Conservation (phyloP, 2,797 vertebrate species). For the Distichodus sexfasciatus region DNA sequence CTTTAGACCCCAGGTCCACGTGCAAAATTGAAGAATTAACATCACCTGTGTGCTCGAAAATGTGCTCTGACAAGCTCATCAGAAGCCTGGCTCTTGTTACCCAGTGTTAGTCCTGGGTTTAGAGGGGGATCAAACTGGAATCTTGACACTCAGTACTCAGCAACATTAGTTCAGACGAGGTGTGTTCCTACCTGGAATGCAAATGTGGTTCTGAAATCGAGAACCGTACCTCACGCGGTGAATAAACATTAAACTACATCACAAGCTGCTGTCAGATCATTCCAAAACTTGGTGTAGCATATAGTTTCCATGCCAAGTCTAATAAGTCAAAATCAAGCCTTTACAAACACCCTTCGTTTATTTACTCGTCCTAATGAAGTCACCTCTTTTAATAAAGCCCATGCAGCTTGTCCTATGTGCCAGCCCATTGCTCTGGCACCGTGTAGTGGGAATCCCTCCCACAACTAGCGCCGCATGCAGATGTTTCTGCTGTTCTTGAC, state of each 20-base stretch:
- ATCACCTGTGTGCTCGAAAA: not conserved
- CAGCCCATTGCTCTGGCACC: not conserved
- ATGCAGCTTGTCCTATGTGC: not conserved
- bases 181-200: too few species aligned
- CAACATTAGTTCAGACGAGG: too few species aligned
- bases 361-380: too few species aligned
- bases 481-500: not conserved
- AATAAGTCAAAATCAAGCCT: too few species aligned
- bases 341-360: too few species aligned
- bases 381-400: not conserved
- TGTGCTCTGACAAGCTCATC: slow-evolving; percentile 18
- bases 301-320: too few species aligned
- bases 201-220: too few species aligned
- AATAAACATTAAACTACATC: too few species aligned
- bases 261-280: too few species aligned
- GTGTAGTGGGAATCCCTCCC: not conserved
- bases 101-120: not conserved
- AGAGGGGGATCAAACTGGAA: not conserved
- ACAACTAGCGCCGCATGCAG: not conserved
- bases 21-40: not conserved
- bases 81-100: not conserved
- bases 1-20: slow-evolving; percentile 1
- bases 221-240: too few species aligned
- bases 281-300: too few species aligned
- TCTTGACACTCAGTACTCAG: not conserved